Evolutionary conservation across 2,797 vertebrate species (phyloP), one percentile per base, ranked within the genome.

Genomic region (Neopelma chrysocephalum): DNA sequence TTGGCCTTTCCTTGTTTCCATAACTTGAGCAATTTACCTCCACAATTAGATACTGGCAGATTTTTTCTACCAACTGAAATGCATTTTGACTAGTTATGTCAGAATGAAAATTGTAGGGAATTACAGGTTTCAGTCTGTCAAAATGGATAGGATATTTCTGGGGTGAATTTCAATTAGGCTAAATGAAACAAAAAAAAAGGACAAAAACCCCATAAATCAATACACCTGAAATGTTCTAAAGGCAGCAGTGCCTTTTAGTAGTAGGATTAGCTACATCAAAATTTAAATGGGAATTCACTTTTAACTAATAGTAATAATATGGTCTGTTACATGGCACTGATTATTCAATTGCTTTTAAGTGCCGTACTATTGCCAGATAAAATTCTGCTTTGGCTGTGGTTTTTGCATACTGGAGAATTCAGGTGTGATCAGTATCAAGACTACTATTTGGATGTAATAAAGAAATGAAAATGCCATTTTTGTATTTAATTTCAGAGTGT

Each of bases 31-130:
- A 72, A 92, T 91, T 82, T 86, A 36, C 23, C 17, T 81, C 48
- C 53, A 62, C 47, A 91, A 45, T 91, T 87, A 92, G 53, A 53
- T 36, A 79, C n/a, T 50, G 71, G 72, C 58, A 93, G 77, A 81
- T 87, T 90, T 56, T 90, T 95, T 91, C 79, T 71, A 66, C 38
- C 81, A 82, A 85, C 32, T 58, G 36, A 91, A 95, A 92, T 79
- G 36, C 22, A 32, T 96, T 96, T 93, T 91, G 65, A 91, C 71
- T 70, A 38, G 40, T 77, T 93, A 32, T 77, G 15, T 85, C 70
- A 89, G 47, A 87, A 83, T 53, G 69, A 94, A 94, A 73, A 19
- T 76, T 42, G 25, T 36, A n/a, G 66, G 27, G 70, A 80, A 89
- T 78, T 82, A 48, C 36, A 86, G 8, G 50, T 92, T 94, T 95